phyloP scores from a whole-genome alignment of 2,797 vertebrate genomes.

The Tiaroga cobitis region DNA sequence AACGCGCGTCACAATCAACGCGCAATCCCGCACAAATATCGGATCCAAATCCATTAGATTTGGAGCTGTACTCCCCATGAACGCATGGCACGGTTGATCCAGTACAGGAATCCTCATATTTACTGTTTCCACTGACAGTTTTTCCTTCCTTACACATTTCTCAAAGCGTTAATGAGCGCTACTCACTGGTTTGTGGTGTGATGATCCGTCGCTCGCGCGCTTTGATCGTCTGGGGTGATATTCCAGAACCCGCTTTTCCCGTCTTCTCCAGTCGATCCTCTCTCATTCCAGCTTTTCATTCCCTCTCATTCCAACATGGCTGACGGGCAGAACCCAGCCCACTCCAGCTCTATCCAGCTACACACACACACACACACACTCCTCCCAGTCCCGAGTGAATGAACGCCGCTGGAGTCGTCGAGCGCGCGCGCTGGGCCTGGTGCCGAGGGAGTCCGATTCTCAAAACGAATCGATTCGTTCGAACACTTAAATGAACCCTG shows the following conservation, averaged over 20 bases:
- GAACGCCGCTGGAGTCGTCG: conserved; percentile 16
- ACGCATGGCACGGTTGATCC: conserved; percentile 17
- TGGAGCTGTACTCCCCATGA: background rate
- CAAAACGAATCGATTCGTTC: conserved; percentile 4
- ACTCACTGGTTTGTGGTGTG: conserved; percentile 26
- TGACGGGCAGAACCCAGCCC: conserved; percentile 53
- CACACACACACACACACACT: conserved; percentile 25
- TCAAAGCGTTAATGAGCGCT: too few species aligned
- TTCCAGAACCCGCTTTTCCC: conserved; percentile 29
- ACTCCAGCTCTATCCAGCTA: conserved; percentile 40
- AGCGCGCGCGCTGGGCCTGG: background rate
- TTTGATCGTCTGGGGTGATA: background rate
- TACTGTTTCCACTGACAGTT: background rate
- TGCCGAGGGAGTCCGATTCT: background rate
- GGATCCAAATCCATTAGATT: background rate
- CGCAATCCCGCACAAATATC: conserved; percentile 1
- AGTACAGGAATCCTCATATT: background rate
- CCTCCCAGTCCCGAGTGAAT: conserved; percentile 41
- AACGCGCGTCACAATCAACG: conserved; percentile 3
- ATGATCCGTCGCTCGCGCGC: background rate
- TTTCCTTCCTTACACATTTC: background rate
- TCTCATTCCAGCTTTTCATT: conserved; percentile 46
- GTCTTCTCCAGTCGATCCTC: conserved; percentile 27
- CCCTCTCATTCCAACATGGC: conserved; percentile 69
- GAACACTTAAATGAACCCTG: background rate